Evolutionary conservation across 2,888 invertebrate genomes (phyloP), one percentile per base, ranked within the genome.

Genomic region (Stegana nigrithorax): DNA sequence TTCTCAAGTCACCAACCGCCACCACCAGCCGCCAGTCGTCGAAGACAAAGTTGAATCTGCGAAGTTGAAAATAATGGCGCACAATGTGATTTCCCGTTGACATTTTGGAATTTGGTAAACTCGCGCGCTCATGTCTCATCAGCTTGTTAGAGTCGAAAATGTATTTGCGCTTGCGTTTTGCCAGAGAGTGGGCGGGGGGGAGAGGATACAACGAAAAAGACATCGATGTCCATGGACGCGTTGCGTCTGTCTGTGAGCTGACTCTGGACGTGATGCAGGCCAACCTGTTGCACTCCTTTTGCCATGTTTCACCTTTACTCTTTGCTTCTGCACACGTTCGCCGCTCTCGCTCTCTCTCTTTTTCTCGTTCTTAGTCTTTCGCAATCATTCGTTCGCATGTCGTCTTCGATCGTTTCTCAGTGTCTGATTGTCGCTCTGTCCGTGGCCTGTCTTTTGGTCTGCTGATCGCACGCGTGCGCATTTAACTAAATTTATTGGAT

Each of bases 401-500:
- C 26, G 42, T 39, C 42, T 57, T 57, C 42, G 23, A n/a, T 44
- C 12, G 29, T 29, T 6, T 14, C 60, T 27, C 23, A 29, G 47
- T 29, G 51, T 32, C 26, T 36, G 21, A 12, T 29, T 25, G 27
- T 47, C 42, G 2, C 26, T 23, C 26, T 27, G 51, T 27, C 51
- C 44, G 6, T 44, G 44, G n/a, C 17, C 17, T 17, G 27, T 39
- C 51, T 45, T 32, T 29, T 42, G 65, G 72, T 67, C 72, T 78
- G 79, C 70, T 73, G 64, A 71, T 79, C 82, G 80, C 81, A 81
- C 81, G 81, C 81, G 81, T 78, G 81, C 80, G 81, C 80, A 82
- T 82, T 82, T 80, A 80, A 80, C 73, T 68, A 82, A 82, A 81
- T 81, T 81, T 81, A 81, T 81, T 82, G 82, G 75, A 75, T 70